Percentiles rank a stretch among this genome's conserved stretches.
phyloP scores from a whole-genome alignment of 2,888 invertebrate species.

The Lissocephala sabroskyi region DNA sequence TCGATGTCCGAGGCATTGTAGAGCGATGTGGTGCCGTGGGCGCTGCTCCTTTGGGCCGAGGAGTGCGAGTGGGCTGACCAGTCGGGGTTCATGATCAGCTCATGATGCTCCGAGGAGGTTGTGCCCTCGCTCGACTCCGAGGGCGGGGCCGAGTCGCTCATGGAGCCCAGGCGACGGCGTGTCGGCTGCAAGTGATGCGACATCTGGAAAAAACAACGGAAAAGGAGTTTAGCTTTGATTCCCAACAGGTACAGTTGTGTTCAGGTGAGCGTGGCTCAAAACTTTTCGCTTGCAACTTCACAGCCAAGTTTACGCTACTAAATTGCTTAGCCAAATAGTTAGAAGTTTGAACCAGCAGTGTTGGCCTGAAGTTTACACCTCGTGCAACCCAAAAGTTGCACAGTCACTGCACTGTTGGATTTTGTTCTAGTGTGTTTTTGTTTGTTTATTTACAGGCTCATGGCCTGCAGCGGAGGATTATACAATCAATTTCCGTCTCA shows the following conservation, averaged over 20 bases:
- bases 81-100: conserved; percentile 46
- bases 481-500: conserved; percentile 67
- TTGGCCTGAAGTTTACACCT: too few species aligned
- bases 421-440: conserved; percentile 4
- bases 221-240: background rate
- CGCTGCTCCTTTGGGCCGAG: conserved; percentile 47
- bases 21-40: conserved; percentile 65
- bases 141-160: conserved; percentile 75
- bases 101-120: conserved; percentile 70
- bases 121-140: conserved; percentile 76
- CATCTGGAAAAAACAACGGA: conserved; percentile 42
- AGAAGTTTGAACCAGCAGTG: too few species aligned
- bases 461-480: conserved; percentile 45
- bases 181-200: conserved; percentile 67
- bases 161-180: conserved; percentile 76
- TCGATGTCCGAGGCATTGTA: conserved; percentile 69
- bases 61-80: conserved; percentile 44
- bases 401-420: background rate
- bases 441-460: conserved; percentile 3
- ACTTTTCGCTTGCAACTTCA: conserved; percentile 11
- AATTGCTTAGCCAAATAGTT: too few species aligned
- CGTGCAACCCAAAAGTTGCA: conserved; percentile 1
- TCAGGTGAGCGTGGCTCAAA: conserved; percentile 19
- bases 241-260: too few species aligned
- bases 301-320: too few species aligned